Conservation (phyloP, 1,140 invertebrate genomes). For the Drosophila gunungcola region DNA sequence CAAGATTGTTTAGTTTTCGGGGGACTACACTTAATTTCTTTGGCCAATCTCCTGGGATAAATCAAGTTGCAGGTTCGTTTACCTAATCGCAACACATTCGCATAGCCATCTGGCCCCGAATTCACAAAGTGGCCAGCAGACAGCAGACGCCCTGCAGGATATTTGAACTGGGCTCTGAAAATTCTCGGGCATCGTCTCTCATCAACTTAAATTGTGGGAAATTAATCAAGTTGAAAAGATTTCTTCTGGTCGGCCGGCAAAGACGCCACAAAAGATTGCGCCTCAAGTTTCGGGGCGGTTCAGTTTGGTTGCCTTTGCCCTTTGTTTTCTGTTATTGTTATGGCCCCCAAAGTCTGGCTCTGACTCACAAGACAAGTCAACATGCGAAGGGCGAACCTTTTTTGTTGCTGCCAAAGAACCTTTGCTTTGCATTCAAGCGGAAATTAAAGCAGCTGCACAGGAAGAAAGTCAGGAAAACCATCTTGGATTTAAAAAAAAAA, state of each 20-base stretch:
- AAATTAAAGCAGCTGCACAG: constrained; percentile 67
- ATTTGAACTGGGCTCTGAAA: constrained; percentile 42
- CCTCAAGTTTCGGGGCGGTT: constrained; percentile 33
- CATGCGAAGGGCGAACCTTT: constrained; percentile 64
- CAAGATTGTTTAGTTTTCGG: neutral
- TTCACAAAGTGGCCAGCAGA: constrained; percentile 49
- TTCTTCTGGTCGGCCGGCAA: constrained; percentile 36
- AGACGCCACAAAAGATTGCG: constrained; percentile 46
- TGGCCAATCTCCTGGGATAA: constrained; percentile 52
- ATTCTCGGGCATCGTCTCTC: constrained; percentile 53
- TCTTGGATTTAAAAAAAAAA: neutral
- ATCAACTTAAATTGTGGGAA: constrained; percentile 81
- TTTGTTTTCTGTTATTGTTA: constrained; percentile 68
- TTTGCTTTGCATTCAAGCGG: constrained; percentile 80
- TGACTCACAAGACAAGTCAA: constrained; percentile 62
- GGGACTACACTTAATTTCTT: constrained; percentile 16
- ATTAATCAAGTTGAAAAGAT: constrained; percentile 82
- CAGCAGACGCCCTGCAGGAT: constrained; percentile 43
- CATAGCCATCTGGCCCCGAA: constrained; percentile 51
- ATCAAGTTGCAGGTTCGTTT: constrained; percentile 52
- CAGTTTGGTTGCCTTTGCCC: constrained; percentile 9
- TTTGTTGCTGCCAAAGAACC: constrained; percentile 51
- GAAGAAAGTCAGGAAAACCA: constrained; percentile 9
- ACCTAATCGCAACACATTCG: constrained; percentile 72
- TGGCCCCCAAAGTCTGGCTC: constrained; percentile 34